A percentile compares a stretch with the other conserved stretches of the same genome.
Evolutionary conservation across 2,797 vertebrate genomes (phyloP).

Genomic region (Phylloscopus collybita): DNA sequence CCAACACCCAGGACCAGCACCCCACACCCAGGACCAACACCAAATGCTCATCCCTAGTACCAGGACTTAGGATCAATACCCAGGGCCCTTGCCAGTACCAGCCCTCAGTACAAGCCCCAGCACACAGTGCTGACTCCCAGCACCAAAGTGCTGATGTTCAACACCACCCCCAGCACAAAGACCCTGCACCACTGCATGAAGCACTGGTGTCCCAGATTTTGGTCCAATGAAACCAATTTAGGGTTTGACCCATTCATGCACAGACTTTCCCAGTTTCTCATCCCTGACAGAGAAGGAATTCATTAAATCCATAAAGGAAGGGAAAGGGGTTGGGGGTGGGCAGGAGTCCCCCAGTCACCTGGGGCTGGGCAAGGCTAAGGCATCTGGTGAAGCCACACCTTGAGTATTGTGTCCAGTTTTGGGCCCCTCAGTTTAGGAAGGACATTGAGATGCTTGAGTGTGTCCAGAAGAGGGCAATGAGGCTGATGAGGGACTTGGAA

Average conservation of each 20-base stretch:
- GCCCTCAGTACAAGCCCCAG: neutral
- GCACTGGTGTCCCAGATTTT: neutral
- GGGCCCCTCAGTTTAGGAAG: too few species aligned
- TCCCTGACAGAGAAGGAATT: neutral
- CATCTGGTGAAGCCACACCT: too few species aligned
- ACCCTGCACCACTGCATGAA: fast-evolving
- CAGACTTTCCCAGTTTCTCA: neutral
- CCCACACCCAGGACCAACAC: neutral
- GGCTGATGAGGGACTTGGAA: too few species aligned
- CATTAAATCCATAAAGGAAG: neutral
- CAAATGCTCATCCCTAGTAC: neutral
- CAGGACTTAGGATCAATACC: neutral
- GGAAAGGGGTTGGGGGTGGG: neutral
- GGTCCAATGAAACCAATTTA: neutral
- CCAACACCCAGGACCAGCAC: neutral
- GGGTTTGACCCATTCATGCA: neutral
- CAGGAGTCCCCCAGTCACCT: fast-evolving
- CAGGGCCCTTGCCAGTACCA: neutral
- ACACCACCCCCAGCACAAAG: neutral
- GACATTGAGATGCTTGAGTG: too few species aligned
- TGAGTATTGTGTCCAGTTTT: too few species aligned
- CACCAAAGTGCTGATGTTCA: neutral
- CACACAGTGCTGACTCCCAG: neutral
- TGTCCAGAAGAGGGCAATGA: too few species aligned
- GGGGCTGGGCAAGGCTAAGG: neutral